Percentiles rank a stretch among this genome's conserved stretches.
Evolutionary conservation across 1,140 invertebrate species (phyloP).

Genomic region (Drosophila funebris): DNA sequence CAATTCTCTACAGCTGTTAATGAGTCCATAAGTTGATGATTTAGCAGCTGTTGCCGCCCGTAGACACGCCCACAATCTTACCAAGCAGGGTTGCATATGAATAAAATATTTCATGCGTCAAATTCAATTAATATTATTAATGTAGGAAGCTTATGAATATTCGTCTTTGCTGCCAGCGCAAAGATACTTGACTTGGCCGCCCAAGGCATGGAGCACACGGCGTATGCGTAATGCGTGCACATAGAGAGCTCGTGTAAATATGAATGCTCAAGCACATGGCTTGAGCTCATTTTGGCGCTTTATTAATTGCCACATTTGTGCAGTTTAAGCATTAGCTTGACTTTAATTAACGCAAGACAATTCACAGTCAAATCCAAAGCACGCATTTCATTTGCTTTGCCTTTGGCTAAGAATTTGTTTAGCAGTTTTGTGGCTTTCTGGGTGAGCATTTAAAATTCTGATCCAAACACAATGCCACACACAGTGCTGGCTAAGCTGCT

Average conservation of each 20-base stretch:
- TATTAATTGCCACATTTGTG: conserved; percentile 74
- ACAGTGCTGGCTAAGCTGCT: conserved; percentile 62
- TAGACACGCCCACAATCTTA: background rate
- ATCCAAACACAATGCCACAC: conserved; percentile 33
- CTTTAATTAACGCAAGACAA: conserved; percentile 46
- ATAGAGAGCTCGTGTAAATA: background rate
- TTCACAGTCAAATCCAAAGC: conserved; percentile 8
- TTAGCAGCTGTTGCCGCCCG: conserved; percentile 22
- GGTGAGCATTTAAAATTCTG: conserved; percentile 55
- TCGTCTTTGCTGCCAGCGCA: conserved; percentile 34
- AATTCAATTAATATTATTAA: conserved; percentile 83
- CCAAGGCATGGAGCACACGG: conserved; percentile 20
- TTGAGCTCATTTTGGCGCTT: conserved; percentile 27
- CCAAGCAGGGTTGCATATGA: conserved; percentile 44
- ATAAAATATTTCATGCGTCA: conserved; percentile 77
- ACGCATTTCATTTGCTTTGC: conserved; percentile 27
- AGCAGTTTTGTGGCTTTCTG: conserved; percentile 1
- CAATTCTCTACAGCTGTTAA: conserved; percentile 45
- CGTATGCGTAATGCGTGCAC: conserved; percentile 47
- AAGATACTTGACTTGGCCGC: conserved; percentile 54
- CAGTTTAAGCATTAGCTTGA: conserved; percentile 52
- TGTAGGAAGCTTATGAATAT: conserved; percentile 67
- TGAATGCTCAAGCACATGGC: background rate
- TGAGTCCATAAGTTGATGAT: conserved; percentile 58
- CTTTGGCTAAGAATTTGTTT: conserved; percentile 16